Evolutionary conservation across 2,113 vertebrate species (phyloP), one percentile per base, ranked within the genome.

Genomic region (Todiramphus saurophagus): DNA sequence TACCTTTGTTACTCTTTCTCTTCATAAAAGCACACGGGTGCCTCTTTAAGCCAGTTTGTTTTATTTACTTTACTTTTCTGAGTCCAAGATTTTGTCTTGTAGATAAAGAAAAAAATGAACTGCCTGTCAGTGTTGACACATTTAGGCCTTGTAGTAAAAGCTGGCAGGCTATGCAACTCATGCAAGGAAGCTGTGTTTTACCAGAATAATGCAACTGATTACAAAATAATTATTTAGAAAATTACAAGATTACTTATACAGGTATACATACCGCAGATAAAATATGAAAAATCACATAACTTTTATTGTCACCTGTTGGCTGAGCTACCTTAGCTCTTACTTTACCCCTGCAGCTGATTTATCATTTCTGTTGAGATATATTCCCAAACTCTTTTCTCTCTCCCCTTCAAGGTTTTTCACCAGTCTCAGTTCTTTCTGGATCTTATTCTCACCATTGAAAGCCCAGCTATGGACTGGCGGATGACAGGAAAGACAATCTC

Each of bases 61-160:
- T 59, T 93, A 83, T 83, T 90, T 89, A 92, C 56, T 96, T 91
- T 79, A 28, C 80, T 83, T 84, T 95, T 93, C 51, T 79, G 16
- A 91, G 41, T 80, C 84, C 62, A 74, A 91, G 59, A 85, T 83
- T 82, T 80, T 82, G 95, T 90, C 78, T 33, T 50, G 35, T 10
- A 80, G 50, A 55, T 60, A 27, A 8, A 48, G 66, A 81, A 84
- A 48, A 31, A 48, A 31, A 37, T 13, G 55, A 93, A 69, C n/a
- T 87, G 67, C 30, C 19, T 70, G 51, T 50, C 78, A 80, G 5
- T 23, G 75, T 31, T 94, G 76, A 56, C 67, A 88, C 44, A 73
- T 74, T 78, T n/a, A 73, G 72, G 13, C 24, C 53, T 74, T 73
- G 39, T 5, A 80, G 14, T 53, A 86, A 87, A 95, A 87, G 53